Evolutionary conservation across 2,113 vertebrate genomes (phyloP).

Genomic region (Brachypteracias leptosomus): DNA sequence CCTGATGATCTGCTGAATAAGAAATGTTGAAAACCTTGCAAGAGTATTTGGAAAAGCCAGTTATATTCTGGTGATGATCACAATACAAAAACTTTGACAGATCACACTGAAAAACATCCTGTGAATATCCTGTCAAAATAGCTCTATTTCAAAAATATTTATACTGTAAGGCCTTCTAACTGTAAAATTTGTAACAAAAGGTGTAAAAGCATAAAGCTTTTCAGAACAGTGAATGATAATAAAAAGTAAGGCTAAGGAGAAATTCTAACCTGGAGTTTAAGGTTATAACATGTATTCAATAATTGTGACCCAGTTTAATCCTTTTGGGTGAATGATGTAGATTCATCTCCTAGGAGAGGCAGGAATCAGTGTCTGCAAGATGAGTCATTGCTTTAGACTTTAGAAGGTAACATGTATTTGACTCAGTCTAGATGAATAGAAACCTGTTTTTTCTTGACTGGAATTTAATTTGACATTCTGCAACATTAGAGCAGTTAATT

Average conservation of each 20-base stretch:
- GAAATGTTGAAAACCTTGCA: neutral
- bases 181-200: neutral
- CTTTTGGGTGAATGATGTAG: conserved; percentile 22
- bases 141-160: neutral
- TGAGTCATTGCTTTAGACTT: conserved; percentile 31
- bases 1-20: neutral
- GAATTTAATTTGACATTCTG: neutral
- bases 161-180: neutral
- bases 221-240: neutral
- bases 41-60: neutral
- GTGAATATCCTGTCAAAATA: neutral
- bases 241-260: neutral
- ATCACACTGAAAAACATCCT: neutral
- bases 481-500: neutral
- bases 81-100: neutral
- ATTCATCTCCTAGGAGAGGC: conserved; percentile 15
- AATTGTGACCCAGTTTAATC: conserved; percentile 33
- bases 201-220: neutral
- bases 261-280: neutral
- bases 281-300: neutral
- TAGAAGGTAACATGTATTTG: neutral
- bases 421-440: conserved; percentile 3
- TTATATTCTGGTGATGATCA: neutral
- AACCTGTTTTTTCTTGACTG: neutral
- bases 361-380: neutral